Conservation (phyloP, 2,797 vertebrate species). For the Platalea minor region DNA sequence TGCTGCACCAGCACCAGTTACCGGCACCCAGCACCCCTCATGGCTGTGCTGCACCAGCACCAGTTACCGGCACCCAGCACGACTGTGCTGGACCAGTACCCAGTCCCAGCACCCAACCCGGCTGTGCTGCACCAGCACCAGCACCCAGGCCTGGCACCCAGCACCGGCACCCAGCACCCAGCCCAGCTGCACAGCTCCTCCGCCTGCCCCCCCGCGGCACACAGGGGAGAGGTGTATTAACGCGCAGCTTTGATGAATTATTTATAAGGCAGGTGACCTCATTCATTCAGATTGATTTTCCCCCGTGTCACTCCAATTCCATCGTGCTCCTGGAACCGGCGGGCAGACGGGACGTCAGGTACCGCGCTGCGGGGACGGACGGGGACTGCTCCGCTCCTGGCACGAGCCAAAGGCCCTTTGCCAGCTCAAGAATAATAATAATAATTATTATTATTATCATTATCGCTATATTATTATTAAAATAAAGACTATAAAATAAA, state of each 20-base stretch:
- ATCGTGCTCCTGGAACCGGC: not conserved
- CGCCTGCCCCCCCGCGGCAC: not conserved
- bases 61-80: not conserved
- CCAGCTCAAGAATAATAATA: not conserved
- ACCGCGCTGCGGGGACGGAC: fast-evolving
- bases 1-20: no score
- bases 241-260: not conserved
- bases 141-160: not conserved
- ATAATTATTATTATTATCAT: no score
- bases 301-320: conserved; percentile 47
- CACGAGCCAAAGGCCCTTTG: not conserved
- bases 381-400: fast-evolving
- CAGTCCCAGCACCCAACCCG: not conserved
- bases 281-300: conserved; percentile 69
- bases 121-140: not conserved
- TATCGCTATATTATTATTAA: no score
- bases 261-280: conserved; percentile 65
- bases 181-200: not conserved
- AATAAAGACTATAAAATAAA: not conserved
- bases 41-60: no score
- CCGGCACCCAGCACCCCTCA: no score
- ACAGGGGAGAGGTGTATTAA: not conserved
- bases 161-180: not conserved
- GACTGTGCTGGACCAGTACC: no score
- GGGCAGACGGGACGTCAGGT: not conserved